Conservation (phyloP, 1,140 invertebrate genomes). For the Ceratosolen solmsi region DNA sequence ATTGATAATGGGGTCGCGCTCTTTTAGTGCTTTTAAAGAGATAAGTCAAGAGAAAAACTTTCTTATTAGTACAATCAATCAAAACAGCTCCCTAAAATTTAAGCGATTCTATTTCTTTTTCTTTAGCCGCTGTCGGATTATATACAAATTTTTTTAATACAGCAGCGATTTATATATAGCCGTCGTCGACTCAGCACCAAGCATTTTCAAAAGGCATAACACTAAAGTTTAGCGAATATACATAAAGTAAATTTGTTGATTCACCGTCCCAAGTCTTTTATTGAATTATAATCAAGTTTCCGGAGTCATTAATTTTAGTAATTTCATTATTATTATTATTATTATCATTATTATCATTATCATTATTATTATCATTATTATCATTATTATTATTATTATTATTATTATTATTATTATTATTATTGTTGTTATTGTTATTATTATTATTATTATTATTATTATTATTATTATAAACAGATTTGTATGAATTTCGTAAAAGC, state of each 20-base stretch:
- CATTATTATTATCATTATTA: too few relatives aligned
- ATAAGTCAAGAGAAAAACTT: conserved; percentile 59
- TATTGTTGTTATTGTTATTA: too few relatives aligned
- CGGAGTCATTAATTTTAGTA: not conserved
- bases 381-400: too few relatives aligned
- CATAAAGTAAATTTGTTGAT: not conserved
- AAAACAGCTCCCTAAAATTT: conserved; percentile 58
- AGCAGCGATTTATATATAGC: too few relatives aligned
- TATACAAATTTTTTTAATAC: too few relatives aligned
- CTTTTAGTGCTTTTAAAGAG: not conserved
- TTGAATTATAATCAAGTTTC: not conserved
- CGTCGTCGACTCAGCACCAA: not conserved
- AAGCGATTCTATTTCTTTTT: conserved; percentile 56
- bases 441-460: too few relatives aligned
- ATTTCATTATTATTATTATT: too few relatives aligned
- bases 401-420: too few relatives aligned
- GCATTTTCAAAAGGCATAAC: not conserved
- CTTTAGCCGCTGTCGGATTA: not conserved
- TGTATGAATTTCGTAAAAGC: too few relatives aligned
- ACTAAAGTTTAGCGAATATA: not conserved
- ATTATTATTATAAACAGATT: too few relatives aligned
- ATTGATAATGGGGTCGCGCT: conserved; percentile 43
- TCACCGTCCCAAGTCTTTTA: not conserved
- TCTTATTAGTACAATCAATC: conserved; percentile 67
- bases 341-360: too few relatives aligned